Base-by-base conservation (phyloP, 2,888 invertebrate genomes). In the Pyrrhia umbra region DNA sequence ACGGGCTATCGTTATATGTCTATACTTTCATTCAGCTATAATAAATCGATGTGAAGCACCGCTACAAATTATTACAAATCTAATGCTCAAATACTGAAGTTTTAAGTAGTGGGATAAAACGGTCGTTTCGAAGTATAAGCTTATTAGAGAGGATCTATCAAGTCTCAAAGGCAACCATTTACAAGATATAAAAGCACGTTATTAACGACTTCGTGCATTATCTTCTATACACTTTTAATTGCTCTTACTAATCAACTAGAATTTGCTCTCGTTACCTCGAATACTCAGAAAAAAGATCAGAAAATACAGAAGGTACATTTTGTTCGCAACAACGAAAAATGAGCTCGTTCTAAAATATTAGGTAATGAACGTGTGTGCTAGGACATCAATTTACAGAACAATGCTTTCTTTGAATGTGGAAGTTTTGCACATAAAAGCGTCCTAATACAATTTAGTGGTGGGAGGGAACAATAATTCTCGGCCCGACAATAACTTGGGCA, bases 401-500 rank as follows among this genome's bases (percentile, higher is more conserved):
- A 76, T 73, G 64, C 65, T 51, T 56, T 58, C 49, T 59, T 47
- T 54, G 68, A 71, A 81, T 71, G 64, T 59, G 54, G 63, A 80
- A 77, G 60, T 75, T 70, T 63, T 39, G 23, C 40, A 51, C 67
- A 70, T 79, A 70, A 77, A 77, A 60, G 54, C 62, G 58, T 61
- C 63, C 56, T 70, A 37, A 65, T 60, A 77, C 68, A 74, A 75
- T 79, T 75, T 68, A 77, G 62, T 64, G 60, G 60, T 64, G 46
- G 67, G 59, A 42, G 49, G 57, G 67, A 69, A 67, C 77, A 61
- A 82, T 81, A 76, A 82, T 67, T 81, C 68, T 64, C 43, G 21
- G 34, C 27, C 47, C 42, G 61, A 70, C 68, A 62, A 68, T 80
- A 78, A 75, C 72, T 70, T 70, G 52, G 59, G 47, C 62, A 60